A percentile compares a stretch with the other conserved stretches of the same genome.
Evolutionary conservation across 2,113 vertebrate genomes (phyloP).

Genomic region (Octodon degus): DNA sequence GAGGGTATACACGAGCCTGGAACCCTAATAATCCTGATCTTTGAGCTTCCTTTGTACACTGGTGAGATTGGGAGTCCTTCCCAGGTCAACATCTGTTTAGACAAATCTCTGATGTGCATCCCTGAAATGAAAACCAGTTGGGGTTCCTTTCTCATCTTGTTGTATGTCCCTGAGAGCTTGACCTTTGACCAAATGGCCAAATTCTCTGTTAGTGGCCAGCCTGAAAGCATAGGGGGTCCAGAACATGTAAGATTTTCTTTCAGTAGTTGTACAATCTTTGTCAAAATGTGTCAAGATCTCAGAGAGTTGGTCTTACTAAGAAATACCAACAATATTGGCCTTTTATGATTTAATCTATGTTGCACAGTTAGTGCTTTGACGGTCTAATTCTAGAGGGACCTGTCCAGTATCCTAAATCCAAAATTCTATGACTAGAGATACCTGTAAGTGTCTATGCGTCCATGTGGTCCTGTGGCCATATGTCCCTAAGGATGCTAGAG

Average conservation of each 20-base stretch:
- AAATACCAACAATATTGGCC: neutral
- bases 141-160: neutral
- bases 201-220: neutral
- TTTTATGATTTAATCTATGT: neutral
- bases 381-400: neutral
- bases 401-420: neutral
- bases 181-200: neutral
- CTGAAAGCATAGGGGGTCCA: neutral
- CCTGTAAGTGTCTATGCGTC: neutral
- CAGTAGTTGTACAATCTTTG: neutral
- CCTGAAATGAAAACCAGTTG: neutral
- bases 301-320: neutral
- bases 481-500: neutral
- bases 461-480: neutral
- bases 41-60: too few species aligned
- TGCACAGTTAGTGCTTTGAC: neutral
- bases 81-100: neutral
- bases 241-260: neutral
- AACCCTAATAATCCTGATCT: neutral
- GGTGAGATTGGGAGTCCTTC: neutral
- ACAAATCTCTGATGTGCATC: neutral
- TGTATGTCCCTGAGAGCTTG: neutral
- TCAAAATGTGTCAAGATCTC: neutral
- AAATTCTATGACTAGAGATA: neutral
- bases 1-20: neutral